Evolutionary conservation across 2,888 invertebrate species (phyloP).

Genomic region (Ectropis crepuscularia): DNA sequence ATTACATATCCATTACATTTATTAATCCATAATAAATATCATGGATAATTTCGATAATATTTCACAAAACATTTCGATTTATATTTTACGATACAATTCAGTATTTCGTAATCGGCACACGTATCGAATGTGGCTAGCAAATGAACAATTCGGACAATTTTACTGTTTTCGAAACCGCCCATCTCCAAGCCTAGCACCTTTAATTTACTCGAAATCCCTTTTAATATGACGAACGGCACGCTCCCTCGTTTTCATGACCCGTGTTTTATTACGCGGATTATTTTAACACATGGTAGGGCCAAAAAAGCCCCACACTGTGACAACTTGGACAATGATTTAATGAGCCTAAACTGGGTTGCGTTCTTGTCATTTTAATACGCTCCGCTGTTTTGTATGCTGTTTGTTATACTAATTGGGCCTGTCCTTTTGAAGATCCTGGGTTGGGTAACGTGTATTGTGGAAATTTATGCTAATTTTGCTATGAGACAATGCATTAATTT

Average conservation of each 20-base stretch:
- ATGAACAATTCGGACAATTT: not conserved
- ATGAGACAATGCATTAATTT: slow-evolving; percentile 7
- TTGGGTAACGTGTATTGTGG: slow-evolving; percentile 8
- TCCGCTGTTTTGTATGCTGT: slow-evolving; percentile 31
- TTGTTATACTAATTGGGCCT: slow-evolving; percentile 33
- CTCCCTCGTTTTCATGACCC: slow-evolving; percentile 54
- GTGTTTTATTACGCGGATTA: slow-evolving; percentile 64
- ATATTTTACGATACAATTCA: too few relatives aligned
- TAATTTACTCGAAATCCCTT: slow-evolving; percentile 71
- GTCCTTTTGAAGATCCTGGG: slow-evolving; percentile 24
- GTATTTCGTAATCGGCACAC: too few relatives aligned
- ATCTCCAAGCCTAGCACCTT: slow-evolving; percentile 51
- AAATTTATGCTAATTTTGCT: slow-evolving; percentile 17
- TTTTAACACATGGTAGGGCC: slow-evolving; percentile 57
- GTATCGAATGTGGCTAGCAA: too few relatives aligned
- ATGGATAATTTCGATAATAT: too few relatives aligned
- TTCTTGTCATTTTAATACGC: slow-evolving; percentile 49
- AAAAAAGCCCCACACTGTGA: slow-evolving; percentile 46
- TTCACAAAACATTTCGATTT: too few relatives aligned
- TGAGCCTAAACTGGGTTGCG: slow-evolving; percentile 47
- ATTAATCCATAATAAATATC: too few relatives aligned
- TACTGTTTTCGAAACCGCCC: slow-evolving; percentile 1
- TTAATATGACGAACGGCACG: slow-evolving; percentile 71
- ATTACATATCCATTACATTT: too few relatives aligned
- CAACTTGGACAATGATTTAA: slow-evolving; percentile 55